Evolutionary conservation across 2,797 vertebrate genomes (phyloP).

Genomic region (Gila robusta): DNA sequence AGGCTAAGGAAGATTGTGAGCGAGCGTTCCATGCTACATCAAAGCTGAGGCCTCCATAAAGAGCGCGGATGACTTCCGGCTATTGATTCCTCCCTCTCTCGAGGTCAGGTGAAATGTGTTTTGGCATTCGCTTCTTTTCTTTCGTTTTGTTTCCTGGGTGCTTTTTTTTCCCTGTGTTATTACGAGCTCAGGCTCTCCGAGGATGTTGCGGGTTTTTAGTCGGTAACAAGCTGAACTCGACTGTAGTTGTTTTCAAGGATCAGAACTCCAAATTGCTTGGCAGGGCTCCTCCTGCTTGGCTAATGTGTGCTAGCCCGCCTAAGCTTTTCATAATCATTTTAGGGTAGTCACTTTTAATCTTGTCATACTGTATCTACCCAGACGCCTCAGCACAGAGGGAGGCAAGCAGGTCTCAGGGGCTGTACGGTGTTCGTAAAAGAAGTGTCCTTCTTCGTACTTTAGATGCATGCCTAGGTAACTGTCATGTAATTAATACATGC

Average conservation of each 20-base stretch:
- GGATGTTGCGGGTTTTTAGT: constrained; percentile 54
- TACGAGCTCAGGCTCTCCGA: constrained; percentile 66
- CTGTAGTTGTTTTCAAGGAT: constrained; percentile 64
- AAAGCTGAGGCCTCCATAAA: constrained; percentile 34
- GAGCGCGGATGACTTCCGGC: constrained; percentile 37
- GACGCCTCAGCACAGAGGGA: neutral
- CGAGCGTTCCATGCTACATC: constrained; percentile 61
- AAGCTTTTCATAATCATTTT: constrained; percentile 82
- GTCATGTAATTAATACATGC: neutral
- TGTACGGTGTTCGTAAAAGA: neutral
- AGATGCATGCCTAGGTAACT: neutral
- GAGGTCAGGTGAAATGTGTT: constrained; percentile 66
- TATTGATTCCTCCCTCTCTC: constrained; percentile 52
- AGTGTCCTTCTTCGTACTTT: constrained; percentile 2
- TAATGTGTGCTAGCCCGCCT: constrained; percentile 70
- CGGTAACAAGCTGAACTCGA: constrained; percentile 69
- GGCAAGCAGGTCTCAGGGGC: neutral
- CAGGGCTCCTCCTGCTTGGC: constrained; percentile 64
- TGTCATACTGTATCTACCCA: constrained; percentile 66
- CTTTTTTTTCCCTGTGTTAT: constrained; percentile 62
- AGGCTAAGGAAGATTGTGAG: constrained; percentile 53
- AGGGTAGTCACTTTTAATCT: constrained; percentile 81
- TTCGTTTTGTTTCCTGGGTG: constrained; percentile 64
- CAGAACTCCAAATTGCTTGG: constrained; percentile 39
- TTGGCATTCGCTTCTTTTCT: constrained; percentile 68